phyloP scores from a whole-genome alignment of 2,888 invertebrate species.

The Drosophila austrosaltans region DNA sequence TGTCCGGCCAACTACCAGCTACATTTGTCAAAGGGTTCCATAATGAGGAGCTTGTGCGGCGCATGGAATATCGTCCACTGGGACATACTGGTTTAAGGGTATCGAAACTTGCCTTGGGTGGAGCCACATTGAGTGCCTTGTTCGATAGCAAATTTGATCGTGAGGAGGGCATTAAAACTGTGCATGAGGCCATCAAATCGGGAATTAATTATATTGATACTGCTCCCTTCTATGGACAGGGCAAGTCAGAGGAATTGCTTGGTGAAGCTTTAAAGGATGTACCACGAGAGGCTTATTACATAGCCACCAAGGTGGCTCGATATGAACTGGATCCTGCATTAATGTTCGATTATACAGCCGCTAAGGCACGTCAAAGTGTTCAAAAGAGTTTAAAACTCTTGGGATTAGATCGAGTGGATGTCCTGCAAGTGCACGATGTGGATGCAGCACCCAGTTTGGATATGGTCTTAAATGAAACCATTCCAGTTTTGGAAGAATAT shows the following conservation, averaged over 20 bases:
- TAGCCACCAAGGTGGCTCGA: constrained; percentile 95
- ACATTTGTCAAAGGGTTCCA: constrained; percentile 88
- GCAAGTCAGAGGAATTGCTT: constrained; percentile 91
- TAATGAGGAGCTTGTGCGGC: constrained; percentile 85
- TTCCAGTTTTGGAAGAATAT: constrained; percentile 91
- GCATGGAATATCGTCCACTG: constrained; percentile 90
- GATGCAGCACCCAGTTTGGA: constrained; percentile 93
- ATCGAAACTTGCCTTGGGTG: constrained; percentile 90
- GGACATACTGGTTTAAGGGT: constrained; percentile 89
- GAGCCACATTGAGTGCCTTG: constrained; percentile 89
- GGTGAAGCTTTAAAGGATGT: constrained; percentile 92
- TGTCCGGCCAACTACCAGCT: constrained; percentile 81
- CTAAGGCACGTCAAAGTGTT: constrained; percentile 89
- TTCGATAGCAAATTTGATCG: constrained; percentile 87
- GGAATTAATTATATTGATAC: constrained; percentile 97
- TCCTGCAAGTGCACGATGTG: constrained; percentile 96
- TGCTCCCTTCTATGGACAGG: constrained; percentile 96
- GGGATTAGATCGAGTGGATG: constrained; percentile 92
- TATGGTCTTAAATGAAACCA: constrained; percentile 91
- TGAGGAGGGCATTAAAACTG: constrained; percentile 86
- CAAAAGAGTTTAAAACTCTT: constrained; percentile 89
- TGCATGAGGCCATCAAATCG: constrained; percentile 88
- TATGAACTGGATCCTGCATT: constrained; percentile 88
- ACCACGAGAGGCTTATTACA: constrained; percentile 92
- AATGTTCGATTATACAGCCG: constrained; percentile 93